These are phyloP conservation scores for Synergus japonicus DNA, from an alignment of 2,888 invertebrate genomes.

Conservation along the genomic window DNA sequence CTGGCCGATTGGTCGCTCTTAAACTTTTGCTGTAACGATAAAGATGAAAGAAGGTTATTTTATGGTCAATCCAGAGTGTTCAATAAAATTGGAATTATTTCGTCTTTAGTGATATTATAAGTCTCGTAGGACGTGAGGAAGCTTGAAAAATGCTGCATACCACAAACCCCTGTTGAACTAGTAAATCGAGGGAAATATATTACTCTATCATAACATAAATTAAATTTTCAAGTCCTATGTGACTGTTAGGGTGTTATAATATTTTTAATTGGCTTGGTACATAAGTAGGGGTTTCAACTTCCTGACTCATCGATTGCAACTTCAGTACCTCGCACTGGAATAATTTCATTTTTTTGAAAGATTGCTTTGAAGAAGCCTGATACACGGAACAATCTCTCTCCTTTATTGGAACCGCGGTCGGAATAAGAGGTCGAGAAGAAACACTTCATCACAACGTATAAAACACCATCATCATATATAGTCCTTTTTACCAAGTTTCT, in stretches of 20 bases:
- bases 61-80: not conserved
- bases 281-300: not conserved
- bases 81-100: slow-evolving; percentile 7
- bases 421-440: slow-evolving; percentile 13
- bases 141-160: not conserved
- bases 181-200: not conserved
- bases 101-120: not conserved
- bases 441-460: slow-evolving; percentile 3
- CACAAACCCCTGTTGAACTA: not conserved
- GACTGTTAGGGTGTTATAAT: no score
- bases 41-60: not conserved
- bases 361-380: not conserved
- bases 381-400: not conserved
- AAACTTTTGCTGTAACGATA: slow-evolving; percentile 1
- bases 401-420: not conserved
- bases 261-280: not conserved
- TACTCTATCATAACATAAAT: no score
- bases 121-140: not conserved
- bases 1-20: slow-evolving; percentile 2
- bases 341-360: not conserved
- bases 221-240: no score
- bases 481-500: slow-evolving; percentile 10
- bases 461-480: not conserved
- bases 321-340: not conserved
- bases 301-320: not conserved